Evolutionary conservation across 2,888 invertebrate species (phyloP), one percentile per base, ranked within the genome.

Genomic region (Trachelus stipa): DNA sequence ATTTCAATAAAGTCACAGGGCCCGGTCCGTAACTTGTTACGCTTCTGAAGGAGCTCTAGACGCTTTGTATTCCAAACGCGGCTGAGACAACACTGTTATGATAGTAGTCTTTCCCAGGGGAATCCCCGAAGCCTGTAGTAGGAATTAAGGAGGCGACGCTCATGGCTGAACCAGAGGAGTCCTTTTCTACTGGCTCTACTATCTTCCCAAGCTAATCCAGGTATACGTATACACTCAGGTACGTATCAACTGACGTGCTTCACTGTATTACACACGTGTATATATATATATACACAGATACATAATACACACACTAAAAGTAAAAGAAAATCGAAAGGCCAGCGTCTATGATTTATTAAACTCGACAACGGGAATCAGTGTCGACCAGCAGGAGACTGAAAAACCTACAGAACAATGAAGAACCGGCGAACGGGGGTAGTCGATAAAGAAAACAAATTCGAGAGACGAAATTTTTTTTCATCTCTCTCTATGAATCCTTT

Each of bases 71-170:
- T 89, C 88, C 84, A 79, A 77, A 83, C 77, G 86, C 85, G 87
- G 83, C 84, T 84, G 87, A 84, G 88, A 87, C 88, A 90, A 89
- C 87, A 87, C 85, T 85, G 88, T 90, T 89, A 89, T 87, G 88
- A 89, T 88, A 85, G 87, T 85, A 83, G 84, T 81, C 80, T 80
- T 79, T 84, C 88, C 83, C 85, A 37, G 31, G 87, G 85, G 89
- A 85, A 82, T 80, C 35, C 34, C 33, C 71, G 71, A 34, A 71
- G 31, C 31, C 23, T 4, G 71, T 11, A 34, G 71, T 15, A 15
- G 71, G 71, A 71, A 71, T 31, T 71, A 71, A 74, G 34, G 74
- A 34, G 30, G 12, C 12, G 35, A 33, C 74, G n/a, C 35, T 74
- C 56, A 56, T 23, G 56, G 56, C 56, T 56, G 56, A 56, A 23